phyloP scores from a whole-genome alignment of 2,888 invertebrate genomes.

The Cacoxenus indagator region DNA sequence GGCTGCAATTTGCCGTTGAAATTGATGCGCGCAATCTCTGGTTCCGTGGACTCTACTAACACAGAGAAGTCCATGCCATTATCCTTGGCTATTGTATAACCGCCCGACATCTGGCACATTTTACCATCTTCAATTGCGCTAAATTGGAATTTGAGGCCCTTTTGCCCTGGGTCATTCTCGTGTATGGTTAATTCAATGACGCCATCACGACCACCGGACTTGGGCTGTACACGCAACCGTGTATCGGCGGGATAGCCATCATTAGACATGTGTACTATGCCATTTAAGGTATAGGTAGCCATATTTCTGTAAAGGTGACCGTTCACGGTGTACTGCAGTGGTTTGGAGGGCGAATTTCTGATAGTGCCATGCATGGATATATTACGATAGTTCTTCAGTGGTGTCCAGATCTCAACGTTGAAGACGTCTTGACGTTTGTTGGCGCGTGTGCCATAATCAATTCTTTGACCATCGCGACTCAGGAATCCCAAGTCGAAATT shows the following conservation, averaged over 20 bases:
- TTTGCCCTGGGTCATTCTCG: conserved; percentile 42
- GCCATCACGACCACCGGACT: conserved; percentile 69
- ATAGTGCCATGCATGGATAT: conserved; percentile 68
- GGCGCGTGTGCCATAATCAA: conserved; percentile 64
- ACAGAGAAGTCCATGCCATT: conserved; percentile 71
- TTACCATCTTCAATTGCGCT: conserved; percentile 69
- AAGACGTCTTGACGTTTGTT: conserved; percentile 64
- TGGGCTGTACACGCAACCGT: conserved; percentile 70
- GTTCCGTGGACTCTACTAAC: conserved; percentile 64
- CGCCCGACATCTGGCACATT: conserved; percentile 70
- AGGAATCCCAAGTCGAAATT: conserved; percentile 61
- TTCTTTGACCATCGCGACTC: conserved; percentile 52
- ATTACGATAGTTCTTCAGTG: conserved; percentile 65
- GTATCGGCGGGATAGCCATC: conserved; percentile 69
- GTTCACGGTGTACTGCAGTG: conserved; percentile 62
- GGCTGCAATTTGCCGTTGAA: conserved; percentile 61
- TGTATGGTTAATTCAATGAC: conserved; percentile 64
- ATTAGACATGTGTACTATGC: conserved; percentile 66
- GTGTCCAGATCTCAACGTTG: conserved; percentile 68
- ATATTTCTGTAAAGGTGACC: conserved; percentile 71
- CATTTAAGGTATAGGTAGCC: conserved; percentile 69
- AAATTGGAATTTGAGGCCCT: conserved; percentile 64
- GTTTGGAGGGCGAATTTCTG: conserved; percentile 40
- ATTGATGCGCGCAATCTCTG: conserved; percentile 64
- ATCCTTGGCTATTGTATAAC: conserved; percentile 65